Conservation (phyloP, 1,140 invertebrate species). For the Phortica variegata region DNA sequence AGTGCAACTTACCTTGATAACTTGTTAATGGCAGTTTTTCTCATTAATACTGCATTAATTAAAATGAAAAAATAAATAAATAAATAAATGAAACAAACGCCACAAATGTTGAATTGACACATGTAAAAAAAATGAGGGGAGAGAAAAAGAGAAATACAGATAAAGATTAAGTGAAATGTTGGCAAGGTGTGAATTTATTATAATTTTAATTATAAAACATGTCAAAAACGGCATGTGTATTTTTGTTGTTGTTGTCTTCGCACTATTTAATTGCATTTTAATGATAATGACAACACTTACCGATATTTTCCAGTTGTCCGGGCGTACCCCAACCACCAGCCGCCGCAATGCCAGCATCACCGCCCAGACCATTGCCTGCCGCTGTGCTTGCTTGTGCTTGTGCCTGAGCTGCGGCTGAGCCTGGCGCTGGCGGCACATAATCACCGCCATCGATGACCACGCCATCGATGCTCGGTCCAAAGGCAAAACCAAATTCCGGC, state of each 20-base stretch:
- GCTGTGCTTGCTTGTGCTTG: conserved; percentile 44
- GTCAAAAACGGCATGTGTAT: no score
- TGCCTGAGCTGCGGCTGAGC: conserved; percentile 40
- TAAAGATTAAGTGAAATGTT: no score
- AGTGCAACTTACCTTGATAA: conserved; percentile 65
- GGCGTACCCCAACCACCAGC: conserved; percentile 53
- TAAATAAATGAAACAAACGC: no score
- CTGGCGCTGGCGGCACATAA: conserved; percentile 45
- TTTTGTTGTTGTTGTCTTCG: no score
- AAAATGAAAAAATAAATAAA: no score
- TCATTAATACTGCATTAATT: conserved; percentile 72
- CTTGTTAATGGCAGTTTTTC: conserved; percentile 74
- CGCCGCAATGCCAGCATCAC: conserved; percentile 50
- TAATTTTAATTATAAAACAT: conserved; percentile 25
- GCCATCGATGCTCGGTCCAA: conserved; percentile 89
- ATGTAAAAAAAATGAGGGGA: no score
- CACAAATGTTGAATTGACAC: conserved; percentile 37
- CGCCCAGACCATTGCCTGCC: conserved; percentile 40
- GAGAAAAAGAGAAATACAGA: no score
- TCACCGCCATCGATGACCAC: conserved; percentile 65
- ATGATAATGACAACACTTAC: conserved; percentile 22
- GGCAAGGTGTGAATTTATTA: conserved; percentile 5
- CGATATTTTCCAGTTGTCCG: conserved; percentile 50
- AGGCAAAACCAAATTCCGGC: conserved; percentile 82
- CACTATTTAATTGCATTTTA: conserved; percentile 4